These are phyloP conservation scores for Rissa tridactyla DNA, from an alignment of 2,113 vertebrate genomes.

Conservation along the genomic window DNA sequence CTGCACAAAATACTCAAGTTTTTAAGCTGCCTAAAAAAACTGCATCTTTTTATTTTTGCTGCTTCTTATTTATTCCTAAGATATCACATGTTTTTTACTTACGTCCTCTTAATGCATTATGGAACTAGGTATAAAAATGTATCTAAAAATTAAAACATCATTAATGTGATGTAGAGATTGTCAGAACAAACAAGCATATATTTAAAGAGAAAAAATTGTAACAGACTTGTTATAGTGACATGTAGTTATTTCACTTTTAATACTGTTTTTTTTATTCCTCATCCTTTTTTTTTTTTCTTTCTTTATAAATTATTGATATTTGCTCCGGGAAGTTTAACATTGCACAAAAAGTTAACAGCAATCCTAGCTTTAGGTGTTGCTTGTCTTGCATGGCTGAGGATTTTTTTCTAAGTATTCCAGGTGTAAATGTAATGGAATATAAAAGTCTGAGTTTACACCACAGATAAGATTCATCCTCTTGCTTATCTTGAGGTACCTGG, in stretches of 20 bases:
- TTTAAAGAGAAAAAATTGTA: background rate
- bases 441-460: background rate
- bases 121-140: background rate
- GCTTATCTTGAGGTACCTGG: background rate
- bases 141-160: background rate
- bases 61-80: background rate
- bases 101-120: background rate
- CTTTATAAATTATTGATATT: background rate
- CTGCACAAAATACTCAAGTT: background rate
- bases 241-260: background rate
- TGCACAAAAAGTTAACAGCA: background rate
- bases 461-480: background rate
- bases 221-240: background rate
- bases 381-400: background rate
- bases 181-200: background rate
- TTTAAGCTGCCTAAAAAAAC: background rate
- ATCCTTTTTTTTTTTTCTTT: no score
- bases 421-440: background rate
- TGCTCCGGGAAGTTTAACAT: background rate
- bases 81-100: background rate
- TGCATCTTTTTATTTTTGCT: background rate
- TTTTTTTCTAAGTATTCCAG: background rate
- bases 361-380: background rate
- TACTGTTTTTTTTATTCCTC: background rate
- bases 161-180: background rate